Evolutionary conservation across 2,113 vertebrate genomes (phyloP).

Genomic region (Xyrauchen texanus): DNA sequence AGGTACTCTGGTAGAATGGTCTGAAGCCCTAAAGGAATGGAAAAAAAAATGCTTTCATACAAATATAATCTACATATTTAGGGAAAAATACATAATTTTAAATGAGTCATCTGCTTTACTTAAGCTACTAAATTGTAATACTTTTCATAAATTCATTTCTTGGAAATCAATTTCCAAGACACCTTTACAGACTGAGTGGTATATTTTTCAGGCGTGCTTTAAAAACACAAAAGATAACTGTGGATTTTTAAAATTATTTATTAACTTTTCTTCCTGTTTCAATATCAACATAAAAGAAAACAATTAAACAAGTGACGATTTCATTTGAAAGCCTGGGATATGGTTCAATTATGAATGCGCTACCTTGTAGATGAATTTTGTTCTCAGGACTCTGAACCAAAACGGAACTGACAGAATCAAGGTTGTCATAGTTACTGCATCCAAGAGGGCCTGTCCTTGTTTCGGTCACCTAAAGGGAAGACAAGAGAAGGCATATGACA

Average conservation of each 20-base stretch:
- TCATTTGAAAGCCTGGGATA: conserved; percentile 66
- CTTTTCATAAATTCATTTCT: no score
- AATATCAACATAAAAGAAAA: conserved; percentile 59
- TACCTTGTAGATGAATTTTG: conserved; percentile 85
- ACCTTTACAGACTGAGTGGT: no score
- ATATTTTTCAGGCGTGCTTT: background rate
- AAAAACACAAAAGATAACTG: background rate
- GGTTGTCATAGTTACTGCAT: conserved; percentile 88
- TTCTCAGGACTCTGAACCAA: conserved; percentile 85
- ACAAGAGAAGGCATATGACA: conserved; percentile 54
- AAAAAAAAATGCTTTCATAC: background rate
- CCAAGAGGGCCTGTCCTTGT: conserved; percentile 83
- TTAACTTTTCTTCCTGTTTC: no score
- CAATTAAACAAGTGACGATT: conserved; percentile 65
- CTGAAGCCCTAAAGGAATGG: conserved; percentile 73
- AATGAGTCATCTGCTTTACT: no score
- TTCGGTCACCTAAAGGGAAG: conserved; percentile 78
- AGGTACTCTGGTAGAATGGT: conserved; percentile 77
- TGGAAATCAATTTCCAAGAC: no score
- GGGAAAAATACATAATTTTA: no score
- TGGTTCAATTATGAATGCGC: conserved; percentile 71
- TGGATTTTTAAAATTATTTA: no score
- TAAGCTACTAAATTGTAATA: no score
- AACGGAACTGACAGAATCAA: conserved; percentile 85
- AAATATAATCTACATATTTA: no score